Conservation (phyloP, 64 coral and sea anemone species). For the Montipora sp. region DNA sequence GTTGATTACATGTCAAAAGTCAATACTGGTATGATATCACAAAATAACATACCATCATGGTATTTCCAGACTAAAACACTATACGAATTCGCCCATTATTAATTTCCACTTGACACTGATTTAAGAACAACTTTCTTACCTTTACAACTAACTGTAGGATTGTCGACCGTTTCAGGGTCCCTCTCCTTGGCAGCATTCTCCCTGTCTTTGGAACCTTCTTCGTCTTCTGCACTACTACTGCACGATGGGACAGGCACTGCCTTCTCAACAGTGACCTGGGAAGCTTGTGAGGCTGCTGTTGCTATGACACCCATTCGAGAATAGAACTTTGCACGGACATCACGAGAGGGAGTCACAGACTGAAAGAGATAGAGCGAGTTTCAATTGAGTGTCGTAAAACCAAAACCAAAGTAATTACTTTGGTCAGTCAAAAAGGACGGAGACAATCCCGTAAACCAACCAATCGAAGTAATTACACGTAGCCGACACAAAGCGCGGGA, state of each 20-base stretch:
- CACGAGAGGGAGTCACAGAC: conserved; percentile 65
- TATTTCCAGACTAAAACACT: no score
- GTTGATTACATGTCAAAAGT: neutral
- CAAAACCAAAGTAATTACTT: no score
- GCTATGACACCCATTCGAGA: conserved; percentile 75
- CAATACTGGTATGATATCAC: neutral
- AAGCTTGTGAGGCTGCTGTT: conserved; percentile 15
- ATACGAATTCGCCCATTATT: no score
- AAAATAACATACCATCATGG: no score
- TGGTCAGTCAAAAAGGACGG: no score
- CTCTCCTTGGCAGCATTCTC: conserved; percentile 51
- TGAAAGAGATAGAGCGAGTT: neutral
- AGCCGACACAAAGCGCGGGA: no score
- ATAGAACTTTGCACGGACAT: conserved; percentile 94
- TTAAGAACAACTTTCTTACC: neutral
- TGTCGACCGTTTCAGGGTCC: conserved; percentile 6
- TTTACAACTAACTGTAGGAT: neutral
- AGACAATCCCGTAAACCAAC: no score
- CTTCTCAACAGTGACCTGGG: neutral
- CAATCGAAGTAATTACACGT: no score
- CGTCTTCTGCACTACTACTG: conserved; percentile 84
- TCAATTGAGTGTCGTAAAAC: no score
- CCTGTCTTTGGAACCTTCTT: conserved; percentile 40
- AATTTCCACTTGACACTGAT: no score
- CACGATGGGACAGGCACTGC: conserved; percentile 5